Percentiles rank a stretch among this genome's conserved stretches.
Evolutionary conservation across 92 coral and sea anemone species (phyloP).

Genomic region (Anthopleura xanthogrammica): DNA sequence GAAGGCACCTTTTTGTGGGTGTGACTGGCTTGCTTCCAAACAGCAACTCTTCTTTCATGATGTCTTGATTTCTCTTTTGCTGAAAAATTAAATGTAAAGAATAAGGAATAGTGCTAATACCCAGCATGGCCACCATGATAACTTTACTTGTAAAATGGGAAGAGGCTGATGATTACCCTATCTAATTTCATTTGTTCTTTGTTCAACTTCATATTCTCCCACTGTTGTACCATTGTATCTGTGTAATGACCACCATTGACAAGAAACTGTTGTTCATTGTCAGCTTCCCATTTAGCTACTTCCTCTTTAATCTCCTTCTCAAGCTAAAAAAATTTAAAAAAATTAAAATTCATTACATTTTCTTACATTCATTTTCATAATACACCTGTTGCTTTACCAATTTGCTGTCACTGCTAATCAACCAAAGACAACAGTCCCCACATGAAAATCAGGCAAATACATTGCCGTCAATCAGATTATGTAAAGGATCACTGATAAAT

Average conservation of each 20-base stretch:
- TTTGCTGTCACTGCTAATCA: too few relatives aligned
- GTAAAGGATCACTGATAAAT: too few relatives aligned
- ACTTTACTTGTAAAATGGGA: not conserved
- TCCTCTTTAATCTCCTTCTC: conserved; percentile 70
- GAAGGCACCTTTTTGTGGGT: conserved; percentile 70
- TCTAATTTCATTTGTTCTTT: conserved; percentile 78
- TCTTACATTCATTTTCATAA: too few relatives aligned
- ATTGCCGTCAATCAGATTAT: too few relatives aligned
- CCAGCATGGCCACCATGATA: too few relatives aligned
- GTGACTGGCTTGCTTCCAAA: conserved; percentile 95
- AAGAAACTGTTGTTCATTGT: conserved; percentile 73
- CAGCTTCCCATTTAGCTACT: conserved; percentile 76
- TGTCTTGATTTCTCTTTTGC: conserved; percentile 87
- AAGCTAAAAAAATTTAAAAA: conserved; percentile 29
- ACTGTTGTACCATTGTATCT: conserved; percentile 74
- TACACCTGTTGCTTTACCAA: too few relatives aligned
- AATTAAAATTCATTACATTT: too few relatives aligned
- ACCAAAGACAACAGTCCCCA: too few relatives aligned
- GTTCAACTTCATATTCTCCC: conserved; percentile 69
- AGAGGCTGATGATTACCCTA: conserved; percentile 45
- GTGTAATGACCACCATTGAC: conserved; percentile 73
- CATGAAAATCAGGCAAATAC: too few relatives aligned
- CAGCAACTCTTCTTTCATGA: conserved; percentile 86
- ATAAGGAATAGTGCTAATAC: too few relatives aligned
- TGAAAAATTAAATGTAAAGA: conserved; percentile 13